Evolutionary conservation across 1,140 invertebrate genomes (phyloP).

Genomic region (Leptoteleia sp.): DNA sequence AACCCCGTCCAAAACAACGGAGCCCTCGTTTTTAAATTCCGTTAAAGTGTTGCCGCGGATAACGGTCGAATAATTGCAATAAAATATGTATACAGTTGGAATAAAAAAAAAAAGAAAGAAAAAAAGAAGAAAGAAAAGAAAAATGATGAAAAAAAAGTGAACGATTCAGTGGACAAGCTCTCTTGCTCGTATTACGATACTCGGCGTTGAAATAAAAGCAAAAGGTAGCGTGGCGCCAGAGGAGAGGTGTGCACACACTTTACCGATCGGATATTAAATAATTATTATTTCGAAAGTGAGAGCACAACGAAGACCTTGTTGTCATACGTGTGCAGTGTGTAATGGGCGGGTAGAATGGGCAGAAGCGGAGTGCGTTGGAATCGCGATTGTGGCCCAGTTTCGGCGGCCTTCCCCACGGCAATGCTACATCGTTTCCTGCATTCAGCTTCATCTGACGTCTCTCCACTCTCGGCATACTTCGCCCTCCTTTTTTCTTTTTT

Average conservation of each 20-base stretch:
- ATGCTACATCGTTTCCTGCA: constrained; percentile 65
- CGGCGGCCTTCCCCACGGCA: constrained; percentile 69
- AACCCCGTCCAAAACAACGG: no score
- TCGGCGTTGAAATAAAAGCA: constrained; percentile 32
- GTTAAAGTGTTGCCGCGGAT: no score
- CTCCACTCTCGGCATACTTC: constrained; percentile 4
- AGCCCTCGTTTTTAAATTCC: no score
- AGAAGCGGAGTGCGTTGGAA: constrained; percentile 26
- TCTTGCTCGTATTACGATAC: constrained; percentile 22
- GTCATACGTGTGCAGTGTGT: constrained; percentile 15
- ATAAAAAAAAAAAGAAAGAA: neutral
- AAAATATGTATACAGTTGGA: no score
- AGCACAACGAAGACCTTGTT: constrained; percentile 56
- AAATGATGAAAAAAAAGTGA: neutral
- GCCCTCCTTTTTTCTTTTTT: no score
- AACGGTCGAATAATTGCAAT: no score
- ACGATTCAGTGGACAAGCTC: neutral
- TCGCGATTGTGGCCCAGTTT: constrained; percentile 65
- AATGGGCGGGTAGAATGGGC: constrained; percentile 11
- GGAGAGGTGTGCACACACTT: constrained; percentile 44
- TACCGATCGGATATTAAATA: constrained; percentile 65
- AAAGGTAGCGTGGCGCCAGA: constrained; percentile 39
- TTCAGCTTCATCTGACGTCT: constrained; percentile 13
- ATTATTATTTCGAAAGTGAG: constrained; percentile 70
- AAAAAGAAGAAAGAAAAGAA: neutral